Evolutionary conservation across 2,113 vertebrate genomes (phyloP), one percentile per base, ranked within the genome.

Genomic region (Dasypus novemcinctus): DNA sequence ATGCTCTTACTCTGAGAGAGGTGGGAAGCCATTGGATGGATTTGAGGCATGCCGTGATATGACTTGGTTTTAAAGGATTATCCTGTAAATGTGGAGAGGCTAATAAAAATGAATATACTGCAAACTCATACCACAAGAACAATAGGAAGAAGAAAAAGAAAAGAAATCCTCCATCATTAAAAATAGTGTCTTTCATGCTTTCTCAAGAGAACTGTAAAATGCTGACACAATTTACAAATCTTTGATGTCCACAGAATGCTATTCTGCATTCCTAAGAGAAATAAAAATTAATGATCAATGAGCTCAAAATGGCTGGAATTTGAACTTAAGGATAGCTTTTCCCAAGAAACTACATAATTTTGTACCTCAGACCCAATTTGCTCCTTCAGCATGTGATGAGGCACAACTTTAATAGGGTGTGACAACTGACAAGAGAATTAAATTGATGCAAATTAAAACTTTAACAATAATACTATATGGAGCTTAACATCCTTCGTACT

Each of bases 381-480:
- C n/a, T 81, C 57, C 91, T 93, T 93, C 66, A 94, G 80, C 57
- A 69, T 85, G 49, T 92, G 92, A 95, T 91, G 78, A 92, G 90
- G 66, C 20, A 92, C 71, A 90, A 74, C 46, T 92, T 96, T 95
- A 97, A 96, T 88, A 94, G 87, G 54, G 92, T 81, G 71, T 95
- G 95, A 96, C 95, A 97, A 96, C 80, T 97, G 93, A 97, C 95
- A 97, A 96, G 96, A 95, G 72, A 97, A 93, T 97, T 95, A 97
- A 97, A 95, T 90, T 93, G 90, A 93, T 92, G 64, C 95, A 93
- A 97, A 97, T 94, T 96, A 96, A 95, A 97, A 95, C 95, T 96
- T 96, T 93, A 95, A 96, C 87, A 94, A 93, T 97, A 96, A 96
- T 81, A 95, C 95, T 97, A 96, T 87, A 95, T 96, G 87, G 90